Conservation (phyloP, 2,888 invertebrate genomes). For the Pedicia rivosa region DNA sequence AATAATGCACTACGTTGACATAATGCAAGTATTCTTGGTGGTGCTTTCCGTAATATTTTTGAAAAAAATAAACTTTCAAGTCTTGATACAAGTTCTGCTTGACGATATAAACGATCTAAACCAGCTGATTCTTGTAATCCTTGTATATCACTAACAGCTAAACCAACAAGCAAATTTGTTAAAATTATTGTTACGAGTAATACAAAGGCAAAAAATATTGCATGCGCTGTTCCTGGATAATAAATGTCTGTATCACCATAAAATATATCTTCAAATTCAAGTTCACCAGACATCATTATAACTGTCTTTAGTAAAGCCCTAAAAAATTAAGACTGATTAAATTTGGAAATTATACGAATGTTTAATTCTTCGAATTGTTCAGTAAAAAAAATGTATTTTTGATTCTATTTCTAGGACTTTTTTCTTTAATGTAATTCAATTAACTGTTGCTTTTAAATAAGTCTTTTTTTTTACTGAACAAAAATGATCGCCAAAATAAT, state of each 20-base stretch:
- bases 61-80: conserved; percentile 73
- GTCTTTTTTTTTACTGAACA: too few relatives aligned
- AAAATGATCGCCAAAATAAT: neutral
- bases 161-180: conserved; percentile 67
- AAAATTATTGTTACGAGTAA: conserved; percentile 65
- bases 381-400: too few relatives aligned
- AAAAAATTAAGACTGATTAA: neutral
- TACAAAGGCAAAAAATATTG: conserved; percentile 61
- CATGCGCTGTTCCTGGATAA: conserved; percentile 57
- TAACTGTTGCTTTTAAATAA: too few relatives aligned
- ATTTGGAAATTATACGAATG: neutral
- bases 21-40: conserved; percentile 43
- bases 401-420: too few relatives aligned
- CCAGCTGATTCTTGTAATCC: conserved; percentile 68
- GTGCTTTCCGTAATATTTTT: conserved; percentile 48
- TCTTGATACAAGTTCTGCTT: conserved; percentile 67
- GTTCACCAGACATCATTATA: conserved; percentile 79
- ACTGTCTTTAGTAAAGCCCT: conserved; percentile 52
- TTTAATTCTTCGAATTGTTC: too few relatives aligned
- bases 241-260: conserved; percentile 41
- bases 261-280: conserved; percentile 74
- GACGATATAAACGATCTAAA: conserved; percentile 60
- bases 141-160: conserved; percentile 74
- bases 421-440: too few relatives aligned
- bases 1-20: conserved; percentile 57